Percentiles rank a stretch among this genome's conserved stretches.
Evolutionary conservation across 2,797 vertebrate species (phyloP).

Genomic region (Chiropotes sagulatus): DNA sequence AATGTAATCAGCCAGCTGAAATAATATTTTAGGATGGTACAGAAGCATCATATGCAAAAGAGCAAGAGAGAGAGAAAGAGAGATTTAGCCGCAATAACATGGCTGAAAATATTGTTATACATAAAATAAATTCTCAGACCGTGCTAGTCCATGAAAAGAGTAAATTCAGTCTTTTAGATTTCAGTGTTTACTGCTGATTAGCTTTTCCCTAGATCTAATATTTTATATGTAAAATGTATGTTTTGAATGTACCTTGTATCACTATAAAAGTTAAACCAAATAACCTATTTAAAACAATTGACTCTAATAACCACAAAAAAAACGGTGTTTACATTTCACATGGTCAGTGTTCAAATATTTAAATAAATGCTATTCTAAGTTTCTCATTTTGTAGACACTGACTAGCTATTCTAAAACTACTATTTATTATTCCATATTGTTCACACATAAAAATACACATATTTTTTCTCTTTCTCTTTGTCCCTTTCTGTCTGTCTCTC

Average conservation of each 20-base stretch:
- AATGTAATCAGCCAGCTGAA: slow-evolving; percentile 58
- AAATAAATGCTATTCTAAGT: background rate
- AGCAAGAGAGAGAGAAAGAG: background rate
- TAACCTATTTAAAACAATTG: background rate
- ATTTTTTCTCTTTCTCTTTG: background rate
- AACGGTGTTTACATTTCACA: background rate
- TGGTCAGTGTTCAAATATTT: background rate
- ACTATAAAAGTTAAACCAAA: background rate
- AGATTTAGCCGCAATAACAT: background rate
- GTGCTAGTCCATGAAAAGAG: background rate
- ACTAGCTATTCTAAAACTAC: background rate
- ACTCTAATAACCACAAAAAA: background rate
- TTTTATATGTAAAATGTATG: background rate
- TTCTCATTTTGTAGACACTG: background rate
- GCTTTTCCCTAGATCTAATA: background rate
- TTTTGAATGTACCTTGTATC: background rate
- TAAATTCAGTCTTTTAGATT: background rate
- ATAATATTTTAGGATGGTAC: slow-evolving; percentile 40
- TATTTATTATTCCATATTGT: background rate
- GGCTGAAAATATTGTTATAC: background rate
- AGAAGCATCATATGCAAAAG: background rate
- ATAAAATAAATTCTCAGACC: background rate
- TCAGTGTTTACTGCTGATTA: background rate
- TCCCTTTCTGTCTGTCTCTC: no score
- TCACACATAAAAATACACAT: background rate